Evolutionary conservation across 2,888 invertebrate species (phyloP).

Genomic region (Slavum lentiscoides): DNA sequence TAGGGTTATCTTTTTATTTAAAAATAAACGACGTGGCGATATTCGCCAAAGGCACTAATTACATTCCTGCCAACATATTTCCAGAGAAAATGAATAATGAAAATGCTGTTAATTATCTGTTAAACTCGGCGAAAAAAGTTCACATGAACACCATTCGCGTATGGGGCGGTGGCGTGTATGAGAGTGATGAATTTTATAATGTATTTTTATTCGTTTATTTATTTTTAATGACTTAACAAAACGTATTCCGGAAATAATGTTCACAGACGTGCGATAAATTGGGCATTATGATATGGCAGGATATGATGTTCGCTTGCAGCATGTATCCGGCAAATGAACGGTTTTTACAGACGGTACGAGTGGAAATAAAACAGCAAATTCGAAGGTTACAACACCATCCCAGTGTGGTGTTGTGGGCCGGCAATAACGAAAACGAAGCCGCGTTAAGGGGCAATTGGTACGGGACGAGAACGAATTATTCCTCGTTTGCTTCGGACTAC

Average conservation of each 20-base stretch:
- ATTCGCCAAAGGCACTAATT: slow-evolving; percentile 95
- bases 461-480: slow-evolving; percentile 63
- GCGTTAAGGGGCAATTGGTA: slow-evolving; percentile 85
- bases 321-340: slow-evolving; percentile 81
- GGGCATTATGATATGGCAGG: slow-evolving; percentile 96
- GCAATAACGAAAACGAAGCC: slow-evolving; percentile 95
- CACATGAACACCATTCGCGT: slow-evolving; percentile 94
- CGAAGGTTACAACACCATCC: slow-evolving; percentile 82
- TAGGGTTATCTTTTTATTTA: slow-evolving; percentile 82
- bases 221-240: not conserved
- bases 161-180: slow-evolving; percentile 98
- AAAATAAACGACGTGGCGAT: slow-evolving; percentile 81
- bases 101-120: slow-evolving; percentile 66
- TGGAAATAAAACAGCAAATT: slow-evolving; percentile 81
- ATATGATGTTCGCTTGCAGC: slow-evolving; percentile 94
- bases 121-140: slow-evolving; percentile 72
- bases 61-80: slow-evolving; percentile 85
- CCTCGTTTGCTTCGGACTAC: slow-evolving; percentile 75
- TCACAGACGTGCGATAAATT: slow-evolving; percentile 74
- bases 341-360: slow-evolving; percentile 74
- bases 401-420: slow-evolving; percentile 87
- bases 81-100: slow-evolving; percentile 71
- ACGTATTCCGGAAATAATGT: not conserved
- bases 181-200: slow-evolving; percentile 85
- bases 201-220: slow-evolving; percentile 53